Base-by-base conservation (phyloP, 2,888 invertebrate species). In the Campopleginae sp. region DNA sequence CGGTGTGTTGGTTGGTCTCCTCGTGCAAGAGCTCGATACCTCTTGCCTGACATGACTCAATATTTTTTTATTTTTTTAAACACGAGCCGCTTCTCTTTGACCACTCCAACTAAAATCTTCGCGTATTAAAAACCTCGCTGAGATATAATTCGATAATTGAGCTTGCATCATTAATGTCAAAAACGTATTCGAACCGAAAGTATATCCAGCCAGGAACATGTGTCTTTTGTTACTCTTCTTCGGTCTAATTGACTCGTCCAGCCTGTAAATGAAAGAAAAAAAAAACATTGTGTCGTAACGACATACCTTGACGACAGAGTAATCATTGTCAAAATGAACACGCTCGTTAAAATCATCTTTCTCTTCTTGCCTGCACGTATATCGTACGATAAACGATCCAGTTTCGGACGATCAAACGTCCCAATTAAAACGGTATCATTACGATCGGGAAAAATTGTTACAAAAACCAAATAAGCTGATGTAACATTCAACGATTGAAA, bases 141-240 rank as follows among this genome's bases (percentile, higher is more conserved):
- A 79, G 19, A 77, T 61, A 79, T 61, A 78, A 83, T 19, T 77
- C 74, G 68, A 85, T 72, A 76, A 86, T 83, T 72, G 63, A 80
- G 51, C 66, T 70, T 72, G 66, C 76, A 61, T 85, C 74, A 74
- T 82, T 81, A 77, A 74, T 58, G 84, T 74, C 80, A 80, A 77
- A 81, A 80, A 70, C n/a, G 46, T 74, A 51, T 72, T 27, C 71
- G 71, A 19, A 68, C 46, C n/a, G 46, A 75, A 76, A 48, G 54
- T 58, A 58, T 74, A 48, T 31, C 48, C 38, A 14, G 44, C 63
- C 71, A 48, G 71, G 80, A 82, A 75, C 84, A 80, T 82, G 88
- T 79, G 87, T 88, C 88, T 88, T 88, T 88, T 88, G 86, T 88
- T 88, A 84, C 81, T 76, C 71, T 85, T 76, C 71, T 86, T 58